Evolutionary conservation across 2,888 invertebrate genomes (phyloP).

Genomic region (Drosophila bunnanda): DNA sequence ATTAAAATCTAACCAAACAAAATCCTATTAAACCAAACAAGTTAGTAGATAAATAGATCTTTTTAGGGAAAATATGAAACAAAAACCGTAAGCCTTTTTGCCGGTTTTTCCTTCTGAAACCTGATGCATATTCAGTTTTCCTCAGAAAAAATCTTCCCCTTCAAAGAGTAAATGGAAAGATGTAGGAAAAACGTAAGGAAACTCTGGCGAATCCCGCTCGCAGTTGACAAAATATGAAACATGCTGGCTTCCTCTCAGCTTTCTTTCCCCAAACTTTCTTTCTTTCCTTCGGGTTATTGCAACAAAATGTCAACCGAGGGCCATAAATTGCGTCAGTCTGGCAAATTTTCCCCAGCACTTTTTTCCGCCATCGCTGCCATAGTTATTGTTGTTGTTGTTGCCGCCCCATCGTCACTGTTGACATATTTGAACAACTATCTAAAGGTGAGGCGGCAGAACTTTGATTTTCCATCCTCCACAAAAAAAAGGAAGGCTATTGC

Average conservation of each 20-base stretch:
- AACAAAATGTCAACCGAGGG: slow-evolving; percentile 72
- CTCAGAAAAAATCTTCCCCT: not conserved
- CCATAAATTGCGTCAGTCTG: slow-evolving; percentile 76
- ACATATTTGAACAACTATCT: slow-evolving; percentile 72
- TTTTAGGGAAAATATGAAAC: not conserved
- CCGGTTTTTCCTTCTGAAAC: not conserved
- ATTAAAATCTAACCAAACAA: not conserved
- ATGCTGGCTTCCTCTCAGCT: slow-evolving; percentile 44
- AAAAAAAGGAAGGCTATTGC: slow-evolving; percentile 7
- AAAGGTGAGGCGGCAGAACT: slow-evolving; percentile 67
- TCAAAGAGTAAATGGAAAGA: slow-evolving; percentile 2
- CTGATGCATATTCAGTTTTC: not conserved
- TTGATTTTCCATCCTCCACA: slow-evolving; percentile 57
- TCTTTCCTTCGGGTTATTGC: slow-evolving; percentile 67
- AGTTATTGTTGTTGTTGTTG: slow-evolving; percentile 11
- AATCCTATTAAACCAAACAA: not conserved
- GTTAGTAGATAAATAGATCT: not conserved
- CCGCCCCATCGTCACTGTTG: slow-evolving; percentile 58
- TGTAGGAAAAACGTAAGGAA: slow-evolving; percentile 4
- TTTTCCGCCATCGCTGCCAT: slow-evolving; percentile 24
- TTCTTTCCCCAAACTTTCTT: slow-evolving; percentile 22
- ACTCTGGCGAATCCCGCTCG: slow-evolving; percentile 36
- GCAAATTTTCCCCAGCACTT: slow-evolving; percentile 61
- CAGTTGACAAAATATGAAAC: slow-evolving; percentile 53
- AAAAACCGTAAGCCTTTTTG: not conserved